Evolutionary conservation across 2,888 invertebrate genomes (phyloP), one percentile per base, ranked within the genome.

Genomic region (Cryptocephalus moraei): DNA sequence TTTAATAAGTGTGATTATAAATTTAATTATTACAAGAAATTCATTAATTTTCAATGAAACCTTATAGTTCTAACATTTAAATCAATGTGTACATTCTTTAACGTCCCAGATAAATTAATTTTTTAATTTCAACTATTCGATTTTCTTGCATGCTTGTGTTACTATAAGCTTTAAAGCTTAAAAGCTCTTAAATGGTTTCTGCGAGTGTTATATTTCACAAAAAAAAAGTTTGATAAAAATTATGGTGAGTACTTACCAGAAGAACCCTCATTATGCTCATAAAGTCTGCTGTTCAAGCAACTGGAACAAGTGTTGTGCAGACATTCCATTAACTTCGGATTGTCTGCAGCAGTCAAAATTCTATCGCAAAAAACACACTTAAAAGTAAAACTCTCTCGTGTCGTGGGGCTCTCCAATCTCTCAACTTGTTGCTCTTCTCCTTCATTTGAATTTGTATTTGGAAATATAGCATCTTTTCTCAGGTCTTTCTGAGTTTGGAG

Each of bases 271-370:
- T 67, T 71, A 50, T 70, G 70, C 53, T 76, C 76, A 53, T 66
- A 72, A 34, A 86, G 70, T 69, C 85, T 86, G 48, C 79, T 76
- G 56, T 76, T 78, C 58, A 90, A 73, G 71, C 91, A 91, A 52
- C 79, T 75, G 47, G 81, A 77, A 68, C 92, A 93, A 49, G 86
- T 82, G 45, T 90, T 86, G 70, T 93, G 92, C 56, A 93, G 76
- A 68, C 92, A 93, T 71, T 90, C 90, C 63, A 93, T 74, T 50
- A 92, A 75, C 73, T 89, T 90, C 33, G 91, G 89, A 41, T 78
- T 75, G 62, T 82, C 81, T 38, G 69, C 73, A 34, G 72, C 67
- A 38, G 73, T 73, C 43, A 84, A 69, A 39, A 70, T 60, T 60
- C 75, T 74, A 46, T 69, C 69, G 59, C 72, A 72, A 59, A 70